These are phyloP conservation scores for Epistrophe eligans DNA, from an alignment of 2,888 invertebrate genomes.

Conservation along the genomic window DNA sequence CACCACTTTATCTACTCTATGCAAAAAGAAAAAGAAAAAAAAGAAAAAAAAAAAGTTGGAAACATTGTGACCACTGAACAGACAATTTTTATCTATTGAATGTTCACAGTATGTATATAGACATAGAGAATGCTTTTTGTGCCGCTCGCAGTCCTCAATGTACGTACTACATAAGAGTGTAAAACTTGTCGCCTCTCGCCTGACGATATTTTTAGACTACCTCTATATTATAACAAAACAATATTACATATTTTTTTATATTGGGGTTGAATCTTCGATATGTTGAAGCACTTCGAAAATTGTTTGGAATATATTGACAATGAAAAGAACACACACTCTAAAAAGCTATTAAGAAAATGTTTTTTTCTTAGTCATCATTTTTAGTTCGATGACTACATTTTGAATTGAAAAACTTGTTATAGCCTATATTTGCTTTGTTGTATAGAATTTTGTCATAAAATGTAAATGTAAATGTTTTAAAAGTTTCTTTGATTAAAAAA, in stretches of 20 bases:
- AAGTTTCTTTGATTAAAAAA: not conserved
- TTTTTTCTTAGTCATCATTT: conserved; percentile 18
- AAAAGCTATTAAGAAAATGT: conserved; percentile 15
- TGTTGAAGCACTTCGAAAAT: conserved; percentile 29
- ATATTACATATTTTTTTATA: not conserved
- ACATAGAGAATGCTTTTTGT: conserved; percentile 30
- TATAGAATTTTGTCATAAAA: conserved; percentile 5
- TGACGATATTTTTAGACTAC: conserved; percentile 63
- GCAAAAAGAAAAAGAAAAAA: too few species aligned
- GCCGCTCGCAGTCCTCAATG: conserved; percentile 4
- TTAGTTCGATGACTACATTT: conserved; percentile 7
- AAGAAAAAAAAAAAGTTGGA: not conserved
- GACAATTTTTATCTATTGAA: not conserved
- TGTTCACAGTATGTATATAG: not conserved
- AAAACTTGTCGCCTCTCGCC: conserved; percentile 38
- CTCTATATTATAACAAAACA: not conserved
- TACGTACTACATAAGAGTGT: conserved; percentile 4
- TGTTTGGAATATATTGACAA: conserved; percentile 18
- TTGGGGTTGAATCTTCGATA: conserved; percentile 40
- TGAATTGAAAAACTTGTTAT: not conserved
- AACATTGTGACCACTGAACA: conserved; percentile 36
- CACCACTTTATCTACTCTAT: conserved; percentile 44
- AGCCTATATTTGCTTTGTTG: not conserved
- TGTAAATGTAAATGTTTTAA: not conserved
- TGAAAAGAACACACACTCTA: conserved; percentile 5